A percentile compares a stretch with the other conserved stretches of the same genome.
Evolutionary conservation across 2,888 invertebrate species (phyloP).

Genomic region (Campaea margaritaria): DNA sequence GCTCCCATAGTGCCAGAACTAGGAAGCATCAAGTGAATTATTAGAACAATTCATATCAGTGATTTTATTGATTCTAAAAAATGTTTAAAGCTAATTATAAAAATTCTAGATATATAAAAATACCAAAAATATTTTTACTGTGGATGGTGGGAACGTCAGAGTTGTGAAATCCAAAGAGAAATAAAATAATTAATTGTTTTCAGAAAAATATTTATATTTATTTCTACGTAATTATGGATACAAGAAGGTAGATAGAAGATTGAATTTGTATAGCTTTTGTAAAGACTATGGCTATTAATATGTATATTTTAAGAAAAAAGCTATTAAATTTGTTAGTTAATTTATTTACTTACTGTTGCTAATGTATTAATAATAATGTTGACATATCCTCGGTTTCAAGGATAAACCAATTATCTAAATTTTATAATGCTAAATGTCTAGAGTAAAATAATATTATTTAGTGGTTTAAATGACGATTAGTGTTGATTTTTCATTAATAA

Average conservation of each 20-base stretch:
- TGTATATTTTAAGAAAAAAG: slow-evolving; percentile 27
- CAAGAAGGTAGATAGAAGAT: slow-evolving; percentile 31
- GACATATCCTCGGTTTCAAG: not conserved
- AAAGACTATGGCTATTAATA: slow-evolving; percentile 56
- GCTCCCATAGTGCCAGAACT: slow-evolving; percentile 66
- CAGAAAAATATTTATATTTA: not conserved
- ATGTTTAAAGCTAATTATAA: not conserved
- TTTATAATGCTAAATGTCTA: no score
- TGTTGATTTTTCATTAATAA: slow-evolving; percentile 17
- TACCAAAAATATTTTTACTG: not conserved
- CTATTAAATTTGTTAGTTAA: slow-evolving; percentile 30
- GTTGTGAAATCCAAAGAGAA: slow-evolving; percentile 1
- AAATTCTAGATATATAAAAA: slow-evolving; percentile 10
- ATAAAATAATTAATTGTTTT: not conserved
- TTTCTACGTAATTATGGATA: slow-evolving; percentile 14
- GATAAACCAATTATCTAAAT: not conserved
- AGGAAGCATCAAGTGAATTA: slow-evolving; percentile 51
- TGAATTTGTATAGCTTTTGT: slow-evolving; percentile 59
- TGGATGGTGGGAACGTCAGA: not conserved
- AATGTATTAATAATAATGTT: slow-evolving; percentile 14
- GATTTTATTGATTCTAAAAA: slow-evolving; percentile 11
- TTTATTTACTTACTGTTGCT: slow-evolving; percentile 12
- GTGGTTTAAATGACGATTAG: not conserved
- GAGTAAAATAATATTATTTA: no score
- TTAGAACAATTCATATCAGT: slow-evolving; percentile 42